Evolutionary conservation across 1,140 invertebrate genomes (phyloP).

Genomic region (Aphelenchoides avenae): DNA sequence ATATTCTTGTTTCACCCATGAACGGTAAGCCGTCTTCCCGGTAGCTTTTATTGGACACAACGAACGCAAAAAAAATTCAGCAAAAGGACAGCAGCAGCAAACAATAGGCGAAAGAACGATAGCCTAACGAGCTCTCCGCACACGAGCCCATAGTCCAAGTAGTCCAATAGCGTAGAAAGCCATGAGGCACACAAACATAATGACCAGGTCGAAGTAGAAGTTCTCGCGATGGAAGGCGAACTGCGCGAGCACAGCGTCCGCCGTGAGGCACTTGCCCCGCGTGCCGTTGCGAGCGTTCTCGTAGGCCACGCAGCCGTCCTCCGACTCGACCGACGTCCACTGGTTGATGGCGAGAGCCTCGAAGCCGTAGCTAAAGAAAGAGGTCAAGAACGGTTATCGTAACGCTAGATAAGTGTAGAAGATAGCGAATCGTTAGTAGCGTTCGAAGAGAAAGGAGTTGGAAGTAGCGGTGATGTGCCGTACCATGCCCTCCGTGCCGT

Average conservation of each 20-base stretch:
- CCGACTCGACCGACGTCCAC: slow-evolving; percentile 33
- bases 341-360: slow-evolving; percentile 56
- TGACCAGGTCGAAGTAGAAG: slow-evolving; percentile 39
- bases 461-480: too few relatives aligned
- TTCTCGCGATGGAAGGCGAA: slow-evolving; percentile 41
- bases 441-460: neutral
- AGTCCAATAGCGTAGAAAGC: slow-evolving; percentile 52
- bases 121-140: slow-evolving; percentile 46
- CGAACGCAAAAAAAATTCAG: too few relatives aligned
- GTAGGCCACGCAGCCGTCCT: slow-evolving; percentile 4
- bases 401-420: neutral
- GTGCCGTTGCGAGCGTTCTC: neutral
- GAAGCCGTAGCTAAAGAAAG: slow-evolving; percentile 50
- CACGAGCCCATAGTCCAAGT: slow-evolving; percentile 40
- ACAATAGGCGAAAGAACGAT: too few relatives aligned
- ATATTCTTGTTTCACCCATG: too few relatives aligned
- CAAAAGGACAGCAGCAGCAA: slow-evolving; percentile 67
- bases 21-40: too few relatives aligned
- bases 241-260: slow-evolving; percentile 26
- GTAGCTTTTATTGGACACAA: too few relatives aligned
- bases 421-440: neutral
- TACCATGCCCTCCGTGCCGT: too few relatives aligned
- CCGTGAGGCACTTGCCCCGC: slow-evolving; percentile 9
- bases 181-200: slow-evolving; percentile 40
- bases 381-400: neutral